These are phyloP conservation scores for Amaurobius ferox DNA, from an alignment of 2,888 invertebrate species.

Conservation along the genomic window DNA sequence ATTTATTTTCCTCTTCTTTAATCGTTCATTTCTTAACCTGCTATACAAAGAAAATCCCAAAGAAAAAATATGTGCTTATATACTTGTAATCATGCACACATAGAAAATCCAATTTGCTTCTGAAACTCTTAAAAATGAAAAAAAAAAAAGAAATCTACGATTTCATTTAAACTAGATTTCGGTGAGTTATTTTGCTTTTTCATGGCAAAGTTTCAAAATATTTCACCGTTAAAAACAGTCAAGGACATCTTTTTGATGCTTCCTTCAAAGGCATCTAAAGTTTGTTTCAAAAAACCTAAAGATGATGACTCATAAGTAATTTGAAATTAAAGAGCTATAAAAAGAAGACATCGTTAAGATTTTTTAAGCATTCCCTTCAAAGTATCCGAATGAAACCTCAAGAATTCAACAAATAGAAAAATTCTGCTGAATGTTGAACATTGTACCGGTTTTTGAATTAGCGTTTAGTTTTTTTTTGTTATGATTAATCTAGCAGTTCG, in stretches of 20 bases:
- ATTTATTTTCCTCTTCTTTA: no score
- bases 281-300: neutral
- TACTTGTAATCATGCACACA: neutral
- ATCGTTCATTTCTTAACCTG: slow-evolving; percentile 1
- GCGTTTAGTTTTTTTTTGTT: neutral
- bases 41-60: neutral
- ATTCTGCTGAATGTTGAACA: neutral
- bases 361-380: neutral
- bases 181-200: slow-evolving; percentile 12
- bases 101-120: neutral
- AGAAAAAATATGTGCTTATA: neutral
- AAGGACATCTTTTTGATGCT: neutral
- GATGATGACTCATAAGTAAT: slow-evolving; percentile 13
- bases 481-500: slow-evolving; percentile 2
- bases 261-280: neutral
- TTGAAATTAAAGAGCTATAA: slow-evolving; percentile 6
- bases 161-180: slow-evolving; percentile 13
- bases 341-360: neutral
- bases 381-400: neutral
- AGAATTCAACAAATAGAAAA: neutral
- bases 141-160: neutral
- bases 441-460: neutral
- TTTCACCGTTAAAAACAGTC: slow-evolving; percentile 2
- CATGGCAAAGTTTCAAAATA: slow-evolving; percentile 12
- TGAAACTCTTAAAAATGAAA: neutral